Evolutionary conservation across 2,888 invertebrate genomes (phyloP).

Genomic region (Apantesis nais): DNA sequence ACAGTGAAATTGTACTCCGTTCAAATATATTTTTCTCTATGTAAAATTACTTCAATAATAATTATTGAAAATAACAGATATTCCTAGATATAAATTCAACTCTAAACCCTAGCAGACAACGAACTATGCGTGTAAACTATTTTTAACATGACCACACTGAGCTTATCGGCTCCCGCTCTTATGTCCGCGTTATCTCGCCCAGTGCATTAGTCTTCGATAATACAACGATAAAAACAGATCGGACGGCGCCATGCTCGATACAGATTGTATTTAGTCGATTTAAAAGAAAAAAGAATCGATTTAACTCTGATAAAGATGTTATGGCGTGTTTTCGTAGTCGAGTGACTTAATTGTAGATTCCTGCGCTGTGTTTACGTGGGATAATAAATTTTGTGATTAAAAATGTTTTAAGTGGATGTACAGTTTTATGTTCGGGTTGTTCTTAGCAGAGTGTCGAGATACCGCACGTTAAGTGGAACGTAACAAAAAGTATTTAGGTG

Average conservation of each 20-base stretch:
- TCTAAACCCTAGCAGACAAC: constrained; percentile 59
- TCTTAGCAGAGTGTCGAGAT: constrained; percentile 36
- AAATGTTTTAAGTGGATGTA: constrained; percentile 52
- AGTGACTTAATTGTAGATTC: constrained; percentile 82
- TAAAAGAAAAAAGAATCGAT: constrained; percentile 79
- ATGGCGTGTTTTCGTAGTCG: constrained; percentile 75
- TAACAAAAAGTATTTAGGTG: constrained; percentile 17
- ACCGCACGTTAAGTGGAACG: constrained; percentile 38
- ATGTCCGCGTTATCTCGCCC: constrained; percentile 77
- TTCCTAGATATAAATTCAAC: constrained; percentile 18
- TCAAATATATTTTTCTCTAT: neutral
- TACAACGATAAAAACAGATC: constrained; percentile 81
- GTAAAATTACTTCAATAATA: neutral
- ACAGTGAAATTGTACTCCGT: neutral
- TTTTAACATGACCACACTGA: constrained; percentile 84
- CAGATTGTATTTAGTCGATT: constrained; percentile 78
- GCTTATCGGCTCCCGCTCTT: constrained; percentile 83
- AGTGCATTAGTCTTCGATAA: constrained; percentile 85
- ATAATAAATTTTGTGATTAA: constrained; percentile 61
- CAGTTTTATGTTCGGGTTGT: constrained; percentile 48
- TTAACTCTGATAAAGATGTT: constrained; percentile 79
- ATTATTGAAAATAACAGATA: neutral
- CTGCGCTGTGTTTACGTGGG: constrained; percentile 65
- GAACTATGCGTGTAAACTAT: constrained; percentile 84
- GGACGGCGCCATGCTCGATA: constrained; percentile 82